Conservation (phyloP, 2,888 invertebrate species). For the Protula sp. region DNA sequence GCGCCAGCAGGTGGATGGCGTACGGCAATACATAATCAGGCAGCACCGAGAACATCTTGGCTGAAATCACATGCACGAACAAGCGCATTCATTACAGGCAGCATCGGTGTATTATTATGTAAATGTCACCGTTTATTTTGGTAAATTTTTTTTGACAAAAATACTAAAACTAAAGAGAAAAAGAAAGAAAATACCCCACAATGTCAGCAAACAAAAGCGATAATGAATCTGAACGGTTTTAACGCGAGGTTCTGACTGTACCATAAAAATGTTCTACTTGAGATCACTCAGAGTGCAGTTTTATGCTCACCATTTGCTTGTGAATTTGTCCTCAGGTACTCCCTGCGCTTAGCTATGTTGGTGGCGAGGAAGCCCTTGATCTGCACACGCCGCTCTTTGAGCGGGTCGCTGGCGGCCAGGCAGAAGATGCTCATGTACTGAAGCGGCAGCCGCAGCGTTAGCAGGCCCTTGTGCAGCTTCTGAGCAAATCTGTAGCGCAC, state of each 20-base stretch:
- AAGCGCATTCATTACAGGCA: not conserved
- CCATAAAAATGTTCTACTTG: no score
- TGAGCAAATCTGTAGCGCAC: conserved; percentile 83
- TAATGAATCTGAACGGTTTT: no score
- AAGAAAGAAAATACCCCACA: no score
- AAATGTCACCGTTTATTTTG: no score
- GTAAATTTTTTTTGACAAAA: not conserved
- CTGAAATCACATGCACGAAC: conserved; percentile 31
- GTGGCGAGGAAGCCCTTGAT: conserved; percentile 73
- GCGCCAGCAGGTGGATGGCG: conserved; percentile 91
- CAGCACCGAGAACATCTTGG: conserved; percentile 56
- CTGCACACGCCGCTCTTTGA: conserved; percentile 65
- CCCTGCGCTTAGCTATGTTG: conserved; percentile 81
- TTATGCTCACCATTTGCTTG: conserved; percentile 48
- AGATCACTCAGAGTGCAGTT: no score
- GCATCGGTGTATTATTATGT: not conserved
- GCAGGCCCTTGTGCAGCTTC: conserved; percentile 85
- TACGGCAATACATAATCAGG: conserved; percentile 97
- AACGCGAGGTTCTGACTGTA: no score
- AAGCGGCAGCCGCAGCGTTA: conserved; percentile 66
- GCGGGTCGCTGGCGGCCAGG: conserved; percentile 80
- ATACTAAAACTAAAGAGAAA: no score
- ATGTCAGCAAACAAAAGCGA: no score
- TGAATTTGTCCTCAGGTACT: conserved; percentile 71
- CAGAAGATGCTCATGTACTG: conserved; percentile 97